Evolutionary conservation across 2,797 vertebrate genomes (phyloP), one percentile per base, ranked within the genome.

Genomic region (Catostomus latipinnis): DNA sequence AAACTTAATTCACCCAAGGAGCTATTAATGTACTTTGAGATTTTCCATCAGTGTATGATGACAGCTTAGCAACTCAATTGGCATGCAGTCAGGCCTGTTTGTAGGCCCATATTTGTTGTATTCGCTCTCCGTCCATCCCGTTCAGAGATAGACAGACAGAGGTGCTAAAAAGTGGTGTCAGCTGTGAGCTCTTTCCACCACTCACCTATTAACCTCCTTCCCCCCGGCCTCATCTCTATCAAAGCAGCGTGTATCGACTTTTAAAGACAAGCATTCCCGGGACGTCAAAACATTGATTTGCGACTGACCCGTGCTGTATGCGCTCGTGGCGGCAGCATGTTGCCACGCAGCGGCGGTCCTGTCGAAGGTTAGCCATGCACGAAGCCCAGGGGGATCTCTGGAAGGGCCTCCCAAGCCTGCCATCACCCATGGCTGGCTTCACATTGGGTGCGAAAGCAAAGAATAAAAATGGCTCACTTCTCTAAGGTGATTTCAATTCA

Each of bases 401-500:
- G n/a, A 18, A 81, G 85, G 80, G 88, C 85, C 78, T 78, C 57
- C n/a, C 57, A 80, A 83, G 81, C 81, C 85, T 78, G 71, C 87
- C 71, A 6, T 83, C 89, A 86, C 85, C 84, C 84, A 78, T 71
- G 83, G 86, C 89, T 91, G 86, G 92, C 92, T 94, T 92, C 90
- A 90, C 92, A 92, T 73, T 88, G 92, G 92, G 95, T 95, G 96
- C 80, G 93, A 97, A 96, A 78, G 76, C 48, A 73, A 72, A 92
- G 93, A 93, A 93, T 94, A 94, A 94, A 95, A 95, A 95, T 94
- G 93, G 90, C 91, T 95, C 93, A 92, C 92, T 94, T 92, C 90
- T 90, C 94, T 91, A 93, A 96, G 96, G 96, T 97, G 96, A 96
- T 97, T 98, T 97, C 94, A 96, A 94, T 97, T 97, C 96, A 98